Base-by-base conservation (phyloP, 2,113 vertebrate species). In the Ursus arctos region DNA sequence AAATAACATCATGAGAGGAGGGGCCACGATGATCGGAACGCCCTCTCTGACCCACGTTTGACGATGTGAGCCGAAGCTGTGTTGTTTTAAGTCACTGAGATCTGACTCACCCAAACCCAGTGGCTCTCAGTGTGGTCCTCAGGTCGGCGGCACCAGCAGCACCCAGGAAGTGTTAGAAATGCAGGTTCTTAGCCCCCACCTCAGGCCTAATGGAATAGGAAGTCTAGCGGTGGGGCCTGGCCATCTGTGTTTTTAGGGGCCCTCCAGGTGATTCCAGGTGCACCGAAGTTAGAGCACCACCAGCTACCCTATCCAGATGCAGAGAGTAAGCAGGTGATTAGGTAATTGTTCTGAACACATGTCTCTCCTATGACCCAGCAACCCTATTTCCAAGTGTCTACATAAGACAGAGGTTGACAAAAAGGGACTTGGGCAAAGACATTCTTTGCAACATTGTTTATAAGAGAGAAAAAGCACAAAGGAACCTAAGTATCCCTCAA, bases 21-120 rank as follows among this genome's bases (percentile, higher is more conserved):
- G 2, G 26, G n/a, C 40, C 31, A 47, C 0, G 4, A 1, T 18
- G 31, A 18, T 3, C 65, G 22, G 36, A 40, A 9, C 3, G 19
- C 33, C 11, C 15, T 77, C 55, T 28, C 55, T 19, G 49, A 14
- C 36, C 47, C 13, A 15, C 1, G 16, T 7, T 63, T 22, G 0
- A 31, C 9, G 2, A 61, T 57, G 51, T 55, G 31, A 53, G 22
- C 43, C 49, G 59, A 18, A 80, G 21, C 8, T 61, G 40, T 4
- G 31, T 8, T 71, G 22, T 69, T 76, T 6, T 10, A 65, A 36
- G n/a, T 49, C 72, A 19, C 12, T 31, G 57, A 93, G n/a, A 59
- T 36, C 19, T 7, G 33, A 74, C 57, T 89, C 79, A 16, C 31
- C 65, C 47, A 49, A 49, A 55, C 13, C 15, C 51, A 19, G 31